Conservation (phyloP, 2,797 vertebrate genomes). For the Lycodopsis pacificus region DNA sequence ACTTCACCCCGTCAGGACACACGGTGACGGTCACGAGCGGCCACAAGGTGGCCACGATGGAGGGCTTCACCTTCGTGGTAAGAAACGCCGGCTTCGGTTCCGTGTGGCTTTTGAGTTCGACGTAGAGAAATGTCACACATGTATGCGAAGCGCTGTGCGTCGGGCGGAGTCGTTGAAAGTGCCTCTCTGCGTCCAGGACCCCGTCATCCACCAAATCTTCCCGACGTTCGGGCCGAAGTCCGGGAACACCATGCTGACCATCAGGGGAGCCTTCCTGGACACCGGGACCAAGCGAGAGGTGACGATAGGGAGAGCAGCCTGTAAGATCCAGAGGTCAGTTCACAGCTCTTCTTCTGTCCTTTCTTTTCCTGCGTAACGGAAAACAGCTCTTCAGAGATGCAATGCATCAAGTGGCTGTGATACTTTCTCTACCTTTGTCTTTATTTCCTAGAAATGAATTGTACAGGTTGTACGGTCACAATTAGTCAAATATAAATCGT, state of each 20-base stretch:
- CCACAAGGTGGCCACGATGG: conserved; percentile 80
- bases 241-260: conserved; percentile 92
- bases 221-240: conserved; percentile 93
- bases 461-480: neutral
- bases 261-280: conserved; percentile 90
- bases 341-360: neutral
- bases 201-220: conserved; percentile 90
- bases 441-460: neutral
- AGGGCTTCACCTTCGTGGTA: conserved; percentile 93
- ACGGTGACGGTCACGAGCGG: conserved; percentile 89
- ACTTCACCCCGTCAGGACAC: conserved; percentile 83
- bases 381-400: neutral
- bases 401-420: too few species aligned
- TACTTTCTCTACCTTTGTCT: neutral
- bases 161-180: neutral
- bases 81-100: conserved; percentile 51
- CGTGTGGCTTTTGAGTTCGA: neutral
- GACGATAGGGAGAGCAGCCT: conserved; percentile 83
- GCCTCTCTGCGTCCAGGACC: conserved; percentile 83
- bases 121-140: neutral
- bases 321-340: conserved; percentile 82
- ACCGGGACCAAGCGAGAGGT: conserved; percentile 89
- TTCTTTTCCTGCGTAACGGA: neutral
- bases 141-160: accelerated
- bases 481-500: too few species aligned